Base-by-base conservation (phyloP, 2,797 vertebrate genomes). In the Clarias platycephalus region DNA sequence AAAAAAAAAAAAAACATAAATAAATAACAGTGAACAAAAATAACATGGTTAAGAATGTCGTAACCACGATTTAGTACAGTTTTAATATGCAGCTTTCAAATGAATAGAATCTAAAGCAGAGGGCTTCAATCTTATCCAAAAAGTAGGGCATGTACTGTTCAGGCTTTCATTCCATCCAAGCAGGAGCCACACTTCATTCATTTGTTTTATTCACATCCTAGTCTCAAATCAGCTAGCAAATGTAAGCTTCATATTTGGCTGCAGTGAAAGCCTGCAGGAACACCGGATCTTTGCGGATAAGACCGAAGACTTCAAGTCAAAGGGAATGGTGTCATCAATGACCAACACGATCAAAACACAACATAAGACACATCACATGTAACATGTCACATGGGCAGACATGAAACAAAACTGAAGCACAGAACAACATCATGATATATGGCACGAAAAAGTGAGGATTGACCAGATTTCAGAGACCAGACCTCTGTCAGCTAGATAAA, bases 1-100 rank as follows among this genome's bases (percentile, higher is more conserved):
- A 93, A 95, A 95, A 94, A 95, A 76, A 94, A n/a, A n/a, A 93
- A 95, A 89, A 94, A 72, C 62, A 84, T 62, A 49, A 77, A 78
- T 58, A 86, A 89, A 81, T 85, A 93, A 94, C 91, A 94, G 85
- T 90, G 90, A 93, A 91, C 91, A 91, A 85, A 91, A 88, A 89
- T 88, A 85, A 90, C 90, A 93, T 91, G 90, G 87, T 90, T 91
- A 91, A 90, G 86, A 87, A 83, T 72, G 68, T 87, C 31, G 74
- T 87, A 80, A 87, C 87, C 82, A 84, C 72, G 84, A 85, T 87
- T 86, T 64, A 31, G 62, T 67, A 80, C 44, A 53, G 49, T 81
- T 81, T 67, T 57, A 60, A 74, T 74, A 82, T 74, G 81, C 63
- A 67, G 70, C 80, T 75, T 81, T 62, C 37, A 88, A 76, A 63